Percentiles rank a stretch among this genome's conserved stretches.
phyloP scores from a whole-genome alignment of 2,113 vertebrate genomes.

The Otocyon megalotis region DNA sequence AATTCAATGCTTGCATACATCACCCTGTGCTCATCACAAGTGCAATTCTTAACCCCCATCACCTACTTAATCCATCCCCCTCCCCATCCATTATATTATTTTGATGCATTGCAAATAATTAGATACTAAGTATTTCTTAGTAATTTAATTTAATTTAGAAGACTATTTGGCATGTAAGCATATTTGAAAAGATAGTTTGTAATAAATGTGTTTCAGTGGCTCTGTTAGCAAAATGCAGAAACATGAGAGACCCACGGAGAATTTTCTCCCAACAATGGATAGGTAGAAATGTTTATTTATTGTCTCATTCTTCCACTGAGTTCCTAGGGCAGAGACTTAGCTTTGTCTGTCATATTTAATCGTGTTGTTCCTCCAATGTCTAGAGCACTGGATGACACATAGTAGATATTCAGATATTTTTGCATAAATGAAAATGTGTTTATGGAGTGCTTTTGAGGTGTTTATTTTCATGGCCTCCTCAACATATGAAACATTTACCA shows the following conservation, averaged over 20 bases:
- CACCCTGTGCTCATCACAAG: not conserved
- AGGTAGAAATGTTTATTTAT: not conserved
- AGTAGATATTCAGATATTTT: not conserved
- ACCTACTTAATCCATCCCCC: not conserved
- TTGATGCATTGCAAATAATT: not conserved
- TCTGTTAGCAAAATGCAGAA: not conserved
- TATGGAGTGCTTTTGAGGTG: not conserved
- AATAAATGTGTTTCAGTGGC: not conserved
- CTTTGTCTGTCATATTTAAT: not conserved
- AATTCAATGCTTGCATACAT: not conserved
- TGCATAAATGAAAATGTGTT: conserved; percentile 2
- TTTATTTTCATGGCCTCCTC: not conserved
- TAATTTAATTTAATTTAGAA: not conserved
- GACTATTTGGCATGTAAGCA: not conserved
- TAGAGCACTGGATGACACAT: not conserved
- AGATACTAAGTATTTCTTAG: not conserved
- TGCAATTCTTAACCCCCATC: not conserved
- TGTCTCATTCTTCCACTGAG: not conserved
- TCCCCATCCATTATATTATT: not conserved
- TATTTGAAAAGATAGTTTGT: not conserved
- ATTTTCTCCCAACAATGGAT: not conserved
- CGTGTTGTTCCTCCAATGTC: not conserved
- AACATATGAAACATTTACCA: not conserved
- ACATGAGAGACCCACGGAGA: not conserved
- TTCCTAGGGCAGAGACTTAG: not conserved